Evolutionary conservation across 2,113 vertebrate species (phyloP).

Genomic region (Neogobius melanostomus): DNA sequence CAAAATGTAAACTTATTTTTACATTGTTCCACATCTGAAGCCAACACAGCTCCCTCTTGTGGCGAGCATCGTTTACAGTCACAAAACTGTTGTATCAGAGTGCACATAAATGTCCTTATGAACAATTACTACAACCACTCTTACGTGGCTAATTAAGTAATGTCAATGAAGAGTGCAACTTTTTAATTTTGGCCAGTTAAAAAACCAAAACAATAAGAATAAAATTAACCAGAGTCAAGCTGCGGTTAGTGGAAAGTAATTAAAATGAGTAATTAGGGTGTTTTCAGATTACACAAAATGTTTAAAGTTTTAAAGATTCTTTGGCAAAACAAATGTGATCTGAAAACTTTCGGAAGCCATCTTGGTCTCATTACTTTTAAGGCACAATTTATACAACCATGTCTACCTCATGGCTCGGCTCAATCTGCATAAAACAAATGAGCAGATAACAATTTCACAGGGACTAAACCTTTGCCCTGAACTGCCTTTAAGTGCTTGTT

Average conservation of each 20-base stretch:
- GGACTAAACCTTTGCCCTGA: constrained; percentile 2
- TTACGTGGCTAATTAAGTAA: constrained; percentile 18
- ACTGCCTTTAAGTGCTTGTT: not conserved
- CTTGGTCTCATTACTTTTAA: no score
- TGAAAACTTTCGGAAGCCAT: no score
- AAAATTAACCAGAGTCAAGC: constrained; percentile 16
- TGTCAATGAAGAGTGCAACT: constrained; percentile 17
- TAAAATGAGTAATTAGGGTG: constrained; percentile 29
- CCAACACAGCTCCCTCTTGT: constrained; percentile 39
- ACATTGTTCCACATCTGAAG: not conserved
- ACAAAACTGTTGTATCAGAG: not conserved
- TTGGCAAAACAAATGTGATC: not conserved
- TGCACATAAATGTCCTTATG: constrained; percentile 14
- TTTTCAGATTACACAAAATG: not conserved
- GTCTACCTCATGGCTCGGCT: not conserved
- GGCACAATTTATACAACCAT: not conserved
- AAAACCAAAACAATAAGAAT: constrained; percentile 10
- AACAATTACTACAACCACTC: constrained; percentile 11
- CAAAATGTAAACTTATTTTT: not conserved
- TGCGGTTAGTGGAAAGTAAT: constrained; percentile 16
- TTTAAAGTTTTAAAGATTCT: not conserved
- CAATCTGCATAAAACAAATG: constrained; percentile 5
- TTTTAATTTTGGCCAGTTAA: constrained; percentile 28
- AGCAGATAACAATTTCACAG: constrained; percentile 14
- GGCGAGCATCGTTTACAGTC: constrained; percentile 7